Evolutionary conservation across 2,797 vertebrate species (phyloP), one percentile per base, ranked within the genome.

Genomic region (Sebastes hubbsi): DNA sequence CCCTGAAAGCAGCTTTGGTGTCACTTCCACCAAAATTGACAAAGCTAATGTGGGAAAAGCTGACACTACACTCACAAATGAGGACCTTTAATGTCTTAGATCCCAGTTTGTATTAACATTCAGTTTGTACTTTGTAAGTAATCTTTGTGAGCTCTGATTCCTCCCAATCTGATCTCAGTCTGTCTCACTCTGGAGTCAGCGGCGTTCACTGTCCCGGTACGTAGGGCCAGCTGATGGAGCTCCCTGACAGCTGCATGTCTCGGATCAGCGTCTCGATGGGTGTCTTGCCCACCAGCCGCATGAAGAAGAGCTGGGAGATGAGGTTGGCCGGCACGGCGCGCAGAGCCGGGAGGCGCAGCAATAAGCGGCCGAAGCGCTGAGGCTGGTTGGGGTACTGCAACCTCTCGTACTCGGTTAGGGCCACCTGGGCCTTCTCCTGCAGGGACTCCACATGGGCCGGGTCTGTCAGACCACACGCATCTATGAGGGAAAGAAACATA

Each of bases 291-390:
- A 99, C 98, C 84, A 99, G 96, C 24, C 98, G 94, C 97, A 99
- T 99, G 93, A 99, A 99, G 95, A 99, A 99, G 74, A 99, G 97
- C 89, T 99, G 98, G 2, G 98, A 99, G 92, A 99, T 98, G 95
- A 99, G 97, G 56, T 95, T 95, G 2, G 98, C 98, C 0, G 98
- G 98, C 6, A 99, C 98, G 0, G 98, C 97, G 0, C 98, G 96
- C 22, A 99, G 96, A 0, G 98, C 98, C 0, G 98, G 98, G 10
- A 99, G 96, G 2, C 98, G 97, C 49, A 99, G 95, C 78, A 99
- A 95, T 8, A 99, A 93, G 1, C 98, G 95, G 2, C 98, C 98
- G 0, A 99, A 99, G 46, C 98, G 97, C 84, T 99, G 98, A 0
- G 98, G 98, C 91, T 99, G 98, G 0, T 96, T 92, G 0, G 98